phyloP scores from a whole-genome alignment of 2,113 vertebrate species.

The Dicentrarchus labrax region DNA sequence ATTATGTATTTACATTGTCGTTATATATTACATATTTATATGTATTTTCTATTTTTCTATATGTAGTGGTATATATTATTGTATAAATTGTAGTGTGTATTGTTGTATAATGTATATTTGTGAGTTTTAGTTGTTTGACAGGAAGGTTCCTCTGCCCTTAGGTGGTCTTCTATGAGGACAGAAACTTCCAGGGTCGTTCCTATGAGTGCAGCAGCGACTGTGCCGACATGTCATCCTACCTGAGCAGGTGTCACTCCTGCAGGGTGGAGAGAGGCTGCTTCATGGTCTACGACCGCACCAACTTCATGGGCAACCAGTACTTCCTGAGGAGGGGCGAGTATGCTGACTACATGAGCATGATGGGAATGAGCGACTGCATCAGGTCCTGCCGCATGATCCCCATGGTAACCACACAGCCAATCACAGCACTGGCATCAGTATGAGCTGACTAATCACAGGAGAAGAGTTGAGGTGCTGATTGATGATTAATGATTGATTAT shows the following conservation, averaged over 20 bases:
- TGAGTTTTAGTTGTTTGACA: too few species aligned
- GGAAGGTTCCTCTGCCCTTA: too few species aligned
- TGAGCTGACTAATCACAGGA: neutral
- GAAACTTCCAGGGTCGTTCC: slow-evolving; percentile 74
- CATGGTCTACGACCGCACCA: slow-evolving; percentile 71
- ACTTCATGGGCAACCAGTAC: slow-evolving; percentile 68
- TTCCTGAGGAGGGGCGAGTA: slow-evolving; percentile 64
- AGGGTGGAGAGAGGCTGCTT: slow-evolving; percentile 76
- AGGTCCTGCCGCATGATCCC: slow-evolving; percentile 71
- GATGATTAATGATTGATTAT: neutral
- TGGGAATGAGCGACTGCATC: slow-evolving; percentile 52
- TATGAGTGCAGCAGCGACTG: slow-evolving; percentile 75
- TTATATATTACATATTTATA: too few species aligned
- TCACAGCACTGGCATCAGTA: neutral
- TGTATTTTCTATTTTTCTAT: too few species aligned
- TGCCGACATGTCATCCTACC: slow-evolving; percentile 69
- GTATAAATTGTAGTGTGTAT: too few species aligned
- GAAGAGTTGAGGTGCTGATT: neutral
- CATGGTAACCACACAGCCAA: slow-evolving; percentile 45
- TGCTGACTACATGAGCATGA: slow-evolving; percentile 49
- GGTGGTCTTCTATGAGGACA: slow-evolving; percentile 75
- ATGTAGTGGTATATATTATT: too few species aligned
- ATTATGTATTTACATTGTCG: too few species aligned
- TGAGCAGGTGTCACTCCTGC: slow-evolving; percentile 77
- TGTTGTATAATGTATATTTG: too few species aligned